Evolutionary conservation across 2,888 invertebrate species (phyloP).

Genomic region (Leucania comma): DNA sequence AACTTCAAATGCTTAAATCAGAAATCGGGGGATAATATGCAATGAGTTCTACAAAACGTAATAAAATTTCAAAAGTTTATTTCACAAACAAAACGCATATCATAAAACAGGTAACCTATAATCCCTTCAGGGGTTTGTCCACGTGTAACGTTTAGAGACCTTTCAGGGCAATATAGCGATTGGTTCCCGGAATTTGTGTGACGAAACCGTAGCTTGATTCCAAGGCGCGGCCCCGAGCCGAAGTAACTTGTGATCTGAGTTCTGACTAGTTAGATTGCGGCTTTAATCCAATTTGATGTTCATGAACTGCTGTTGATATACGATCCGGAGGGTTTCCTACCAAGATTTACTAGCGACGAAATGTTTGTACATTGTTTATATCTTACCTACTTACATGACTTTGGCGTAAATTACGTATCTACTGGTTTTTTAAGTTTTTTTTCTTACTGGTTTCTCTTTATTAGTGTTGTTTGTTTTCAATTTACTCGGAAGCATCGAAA

Average conservation of each 20-base stretch:
- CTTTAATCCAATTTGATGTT: conserved; percentile 78
- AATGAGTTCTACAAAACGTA: neutral
- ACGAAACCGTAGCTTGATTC: conserved; percentile 54
- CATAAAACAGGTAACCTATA: neutral
- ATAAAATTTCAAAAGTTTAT: neutral
- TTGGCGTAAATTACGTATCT: no score
- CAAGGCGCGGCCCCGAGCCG: conserved; percentile 60
- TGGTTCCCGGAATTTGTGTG: conserved; percentile 49
- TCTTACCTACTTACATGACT: conserved; percentile 16
- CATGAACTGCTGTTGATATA: conserved; percentile 74
- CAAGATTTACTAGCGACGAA: conserved; percentile 64
- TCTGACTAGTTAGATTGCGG: conserved; percentile 76
- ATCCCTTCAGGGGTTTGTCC: conserved; percentile 4
- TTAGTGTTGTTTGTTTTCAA: conserved; percentile 5
- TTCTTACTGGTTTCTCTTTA: conserved; percentile 5
- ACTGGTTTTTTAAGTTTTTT: conserved; percentile 3
- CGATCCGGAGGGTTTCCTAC: conserved; percentile 61
- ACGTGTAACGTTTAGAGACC: conserved; percentile 16
- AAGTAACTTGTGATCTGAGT: conserved; percentile 74
- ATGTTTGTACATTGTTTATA: conserved; percentile 54
- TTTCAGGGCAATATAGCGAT: conserved; percentile 32
- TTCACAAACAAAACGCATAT: conserved; percentile 15
- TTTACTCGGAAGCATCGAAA: conserved; percentile 1
- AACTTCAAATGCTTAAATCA: no score
- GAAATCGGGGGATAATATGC: no score